Conservation (phyloP, 2,113 vertebrate species). For the Nerophis lumbriciformis region DNA sequence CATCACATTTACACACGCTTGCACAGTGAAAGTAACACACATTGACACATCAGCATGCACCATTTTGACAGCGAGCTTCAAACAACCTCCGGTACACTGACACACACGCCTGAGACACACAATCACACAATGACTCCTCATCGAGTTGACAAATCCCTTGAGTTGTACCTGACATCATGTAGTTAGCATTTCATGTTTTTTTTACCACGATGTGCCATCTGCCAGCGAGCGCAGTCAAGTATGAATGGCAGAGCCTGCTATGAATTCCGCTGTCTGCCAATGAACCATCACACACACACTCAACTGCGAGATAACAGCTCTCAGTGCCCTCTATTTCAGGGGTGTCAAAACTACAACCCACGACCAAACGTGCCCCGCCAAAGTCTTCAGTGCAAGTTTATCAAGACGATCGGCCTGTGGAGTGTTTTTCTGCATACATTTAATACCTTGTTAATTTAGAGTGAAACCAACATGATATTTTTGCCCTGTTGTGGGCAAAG, state of each 20-base stretch:
- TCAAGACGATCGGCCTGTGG: no score
- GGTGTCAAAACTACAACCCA: no score
- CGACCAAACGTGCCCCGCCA: no score
- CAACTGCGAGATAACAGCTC: constrained; percentile 46
- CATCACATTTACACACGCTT: not conserved
- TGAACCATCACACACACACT: constrained; percentile 27
- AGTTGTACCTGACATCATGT: constrained; percentile 53
- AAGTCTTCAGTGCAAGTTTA: no score
- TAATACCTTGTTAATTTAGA: no score
- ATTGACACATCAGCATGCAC: not conserved
- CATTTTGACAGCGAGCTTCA: constrained; percentile 23
- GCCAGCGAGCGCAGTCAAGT: constrained; percentile 42
- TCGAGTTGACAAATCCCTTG: constrained; percentile 42
- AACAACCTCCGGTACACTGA: constrained; percentile 11
- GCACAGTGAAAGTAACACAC: not conserved
- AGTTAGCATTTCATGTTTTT: constrained; percentile 60
- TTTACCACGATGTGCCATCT: constrained; percentile 45
- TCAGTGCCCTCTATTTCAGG: constrained; percentile 4
- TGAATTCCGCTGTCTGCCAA: constrained; percentile 47
- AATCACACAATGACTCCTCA: constrained; percentile 15
- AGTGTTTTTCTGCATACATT: no score
- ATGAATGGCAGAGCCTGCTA: constrained; percentile 50
- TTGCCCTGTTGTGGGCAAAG: no score
- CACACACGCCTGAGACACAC: constrained; percentile 8
- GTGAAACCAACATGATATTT: no score